phyloP scores from a whole-genome alignment of 1,140 invertebrate species.

The Leptopilina boulardi region DNA sequence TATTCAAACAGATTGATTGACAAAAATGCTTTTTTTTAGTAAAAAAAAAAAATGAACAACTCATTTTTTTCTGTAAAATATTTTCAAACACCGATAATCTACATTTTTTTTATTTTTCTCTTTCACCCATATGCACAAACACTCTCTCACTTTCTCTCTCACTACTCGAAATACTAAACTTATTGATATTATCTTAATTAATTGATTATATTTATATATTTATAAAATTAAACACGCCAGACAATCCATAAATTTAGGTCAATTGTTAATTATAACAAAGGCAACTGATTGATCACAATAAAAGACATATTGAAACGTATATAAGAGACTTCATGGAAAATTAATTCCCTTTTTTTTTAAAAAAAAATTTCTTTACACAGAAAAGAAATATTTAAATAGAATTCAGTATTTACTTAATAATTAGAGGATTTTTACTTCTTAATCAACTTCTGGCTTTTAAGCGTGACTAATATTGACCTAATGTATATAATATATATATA shows the following conservation, averaged over 20 bases:
- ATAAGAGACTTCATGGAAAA: not conserved
- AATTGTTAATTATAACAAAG: constrained; percentile 30
- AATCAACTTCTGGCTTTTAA: not conserved
- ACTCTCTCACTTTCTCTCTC: no score
- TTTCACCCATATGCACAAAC: no score
- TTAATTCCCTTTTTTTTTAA: not conserved
- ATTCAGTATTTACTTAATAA: constrained; percentile 12
- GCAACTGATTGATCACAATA: constrained; percentile 25
- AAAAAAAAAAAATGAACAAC: no score
- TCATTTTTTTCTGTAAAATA: not conserved
- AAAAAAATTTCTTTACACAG: not conserved
- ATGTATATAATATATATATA: not conserved
- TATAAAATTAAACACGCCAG: constrained; percentile 17
- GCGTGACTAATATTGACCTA: constrained; percentile 15
- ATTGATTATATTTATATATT: not conserved
- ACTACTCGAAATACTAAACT: constrained; percentile 8
- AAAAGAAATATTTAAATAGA: not conserved
- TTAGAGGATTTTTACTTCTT: not conserved
- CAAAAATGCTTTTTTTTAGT: no score
- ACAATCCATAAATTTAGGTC: constrained; percentile 30
- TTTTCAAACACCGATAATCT: not conserved
- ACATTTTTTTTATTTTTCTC: no score
- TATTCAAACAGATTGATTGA: no score
- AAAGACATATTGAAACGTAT: constrained; percentile 13
- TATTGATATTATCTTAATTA: constrained; percentile 9